A percentile compares a stretch with the other conserved stretches of the same genome.
phyloP scores from a whole-genome alignment of 2,888 invertebrate genomes.

The Lacanobia oleracea region DNA sequence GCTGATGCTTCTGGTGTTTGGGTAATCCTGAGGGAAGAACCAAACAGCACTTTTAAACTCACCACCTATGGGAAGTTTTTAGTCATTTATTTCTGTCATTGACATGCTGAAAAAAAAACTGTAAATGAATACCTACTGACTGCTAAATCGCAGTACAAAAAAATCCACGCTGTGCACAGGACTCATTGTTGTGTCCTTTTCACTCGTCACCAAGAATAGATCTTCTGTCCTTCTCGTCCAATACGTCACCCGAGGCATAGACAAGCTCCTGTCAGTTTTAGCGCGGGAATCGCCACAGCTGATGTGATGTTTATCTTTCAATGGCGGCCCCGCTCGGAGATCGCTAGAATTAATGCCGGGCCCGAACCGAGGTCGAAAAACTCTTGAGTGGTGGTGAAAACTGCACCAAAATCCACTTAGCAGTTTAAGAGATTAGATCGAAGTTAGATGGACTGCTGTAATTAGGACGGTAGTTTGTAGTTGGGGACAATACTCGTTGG shows the following conservation, averaged over 20 bases:
- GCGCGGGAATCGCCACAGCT: constrained; percentile 56
- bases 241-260: constrained; percentile 17
- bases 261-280: constrained; percentile 34
- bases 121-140: no score
- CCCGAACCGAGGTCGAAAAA: constrained; percentile 42
- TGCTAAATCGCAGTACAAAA: no score
- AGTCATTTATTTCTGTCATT: no score
- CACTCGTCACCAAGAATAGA: not conserved
- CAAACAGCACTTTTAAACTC: no score
- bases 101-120: no score
- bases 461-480: not conserved
- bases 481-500: not conserved
- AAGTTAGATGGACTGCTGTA: constrained; percentile 6
- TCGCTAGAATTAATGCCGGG: constrained; percentile 41
- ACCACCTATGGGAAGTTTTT: no score
- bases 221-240: constrained; percentile 31
- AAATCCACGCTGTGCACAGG: not conserved
- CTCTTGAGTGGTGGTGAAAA: constrained; percentile 36
- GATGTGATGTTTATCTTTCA: constrained; percentile 56
- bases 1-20: no score
- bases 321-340: constrained; percentile 34
- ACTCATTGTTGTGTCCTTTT: not conserved
- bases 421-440: constrained; percentile 43
- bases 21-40: no score
- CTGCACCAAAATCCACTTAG: constrained; percentile 50